Conservation (phyloP, 2,888 invertebrate species). For the Temnothorax rugatulus region DNA sequence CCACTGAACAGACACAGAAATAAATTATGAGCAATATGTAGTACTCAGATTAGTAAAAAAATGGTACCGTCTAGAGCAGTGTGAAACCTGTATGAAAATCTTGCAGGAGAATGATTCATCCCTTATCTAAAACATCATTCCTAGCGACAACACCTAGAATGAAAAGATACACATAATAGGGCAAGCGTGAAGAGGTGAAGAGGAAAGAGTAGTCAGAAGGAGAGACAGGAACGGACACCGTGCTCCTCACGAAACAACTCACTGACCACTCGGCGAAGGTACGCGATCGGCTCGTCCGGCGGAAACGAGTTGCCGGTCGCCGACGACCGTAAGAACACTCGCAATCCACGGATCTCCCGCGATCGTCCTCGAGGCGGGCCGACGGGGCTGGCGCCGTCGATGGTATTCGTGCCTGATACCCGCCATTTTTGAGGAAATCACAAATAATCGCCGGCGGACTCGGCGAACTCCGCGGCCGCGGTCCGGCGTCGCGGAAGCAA, state of each 20-base stretch:
- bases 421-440: constrained; percentile 75
- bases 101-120: not conserved
- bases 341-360: constrained; percentile 6
- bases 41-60: not conserved
- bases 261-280: constrained; percentile 40
- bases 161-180: constrained; percentile 4
- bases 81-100: not conserved
- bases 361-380: not conserved
- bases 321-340: constrained; percentile 5
- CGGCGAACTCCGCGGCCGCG: constrained; percentile 2
- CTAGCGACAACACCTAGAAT: not conserved
- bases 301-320: constrained; percentile 49
- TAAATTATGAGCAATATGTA: not conserved
- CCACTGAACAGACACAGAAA: not conserved
- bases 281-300: constrained; percentile 52
- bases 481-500: not conserved
- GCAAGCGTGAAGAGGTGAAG: constrained; percentile 10
- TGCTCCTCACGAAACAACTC: constrained; percentile 39
- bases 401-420: constrained; percentile 61
- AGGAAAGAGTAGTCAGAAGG: constrained; percentile 16
- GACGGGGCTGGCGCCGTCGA: constrained; percentile 16
- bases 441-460: constrained; percentile 59
- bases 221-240: constrained; percentile 20
- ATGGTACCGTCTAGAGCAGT: not conserved
- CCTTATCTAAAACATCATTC: constrained; percentile 1